Evolutionary conservation across 2,797 vertebrate genomes (phyloP).

Genomic region (Thaleichthys pacificus): DNA sequence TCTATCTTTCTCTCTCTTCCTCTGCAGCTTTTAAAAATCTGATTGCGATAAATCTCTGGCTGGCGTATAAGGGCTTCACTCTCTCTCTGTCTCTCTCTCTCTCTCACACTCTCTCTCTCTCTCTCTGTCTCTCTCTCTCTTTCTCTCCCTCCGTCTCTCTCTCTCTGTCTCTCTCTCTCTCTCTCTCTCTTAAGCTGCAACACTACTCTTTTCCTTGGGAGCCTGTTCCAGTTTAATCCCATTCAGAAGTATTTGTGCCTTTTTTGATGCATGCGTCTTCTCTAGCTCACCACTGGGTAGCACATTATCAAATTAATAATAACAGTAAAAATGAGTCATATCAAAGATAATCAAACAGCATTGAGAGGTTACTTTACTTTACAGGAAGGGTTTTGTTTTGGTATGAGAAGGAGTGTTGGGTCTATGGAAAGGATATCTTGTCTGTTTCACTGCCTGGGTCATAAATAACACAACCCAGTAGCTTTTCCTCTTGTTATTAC

Average conservation of each 20-base stretch:
- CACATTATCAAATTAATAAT: not conserved
- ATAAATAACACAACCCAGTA: constrained; percentile 41
- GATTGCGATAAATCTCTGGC: constrained; percentile 39
- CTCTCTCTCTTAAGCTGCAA: constrained; percentile 31
- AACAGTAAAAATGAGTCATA: too few species aligned
- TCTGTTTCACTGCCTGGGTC: constrained; percentile 26
- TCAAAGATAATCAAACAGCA: too few species aligned
- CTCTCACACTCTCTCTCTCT: not conserved
- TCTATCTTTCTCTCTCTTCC: constrained; percentile 12
- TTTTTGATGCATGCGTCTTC: not conserved
- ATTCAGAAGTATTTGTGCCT: not conserved
- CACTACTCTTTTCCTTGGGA: constrained; percentile 24
- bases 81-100: too few species aligned
- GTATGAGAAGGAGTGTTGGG: not conserved
- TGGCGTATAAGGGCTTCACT: constrained; percentile 24
- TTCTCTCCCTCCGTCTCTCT: not conserved
- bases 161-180: not conserved
- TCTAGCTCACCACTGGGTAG: not conserved
- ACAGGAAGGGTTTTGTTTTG: not conserved
- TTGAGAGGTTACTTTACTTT: too few species aligned
- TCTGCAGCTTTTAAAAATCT: constrained; percentile 38
- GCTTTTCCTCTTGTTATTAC: constrained; percentile 37
- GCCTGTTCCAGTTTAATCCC: constrained; percentile 14
- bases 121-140: not conserved
- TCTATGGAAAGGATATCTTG: constrained; percentile 8